Percentiles rank a stretch among this genome's conserved stretches.
phyloP scores from a whole-genome alignment of 1,140 invertebrate genomes.

The Mya arenaria region DNA sequence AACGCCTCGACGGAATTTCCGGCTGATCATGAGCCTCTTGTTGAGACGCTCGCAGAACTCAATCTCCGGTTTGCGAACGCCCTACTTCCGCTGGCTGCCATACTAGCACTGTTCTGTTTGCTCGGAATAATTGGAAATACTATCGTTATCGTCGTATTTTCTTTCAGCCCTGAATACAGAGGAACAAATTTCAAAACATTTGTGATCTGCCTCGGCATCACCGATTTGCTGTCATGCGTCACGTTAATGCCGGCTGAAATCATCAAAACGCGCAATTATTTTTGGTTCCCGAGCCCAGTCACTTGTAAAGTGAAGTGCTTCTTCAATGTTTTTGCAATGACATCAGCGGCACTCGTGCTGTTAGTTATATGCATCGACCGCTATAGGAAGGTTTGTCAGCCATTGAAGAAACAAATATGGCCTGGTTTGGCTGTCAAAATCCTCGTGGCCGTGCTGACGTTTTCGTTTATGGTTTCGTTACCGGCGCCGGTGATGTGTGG shows the following conservation, averaged over 20 bases:
- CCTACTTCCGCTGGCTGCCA: neutral
- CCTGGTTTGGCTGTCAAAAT: neutral
- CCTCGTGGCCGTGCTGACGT: neutral
- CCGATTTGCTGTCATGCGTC: slow-evolving; percentile 17
- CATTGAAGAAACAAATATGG: slow-evolving; percentile 34
- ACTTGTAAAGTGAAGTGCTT: slow-evolving; percentile 14
- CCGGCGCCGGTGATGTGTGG: slow-evolving; percentile 49
- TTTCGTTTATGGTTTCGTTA: slow-evolving; percentile 19
- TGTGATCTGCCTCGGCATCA: neutral
- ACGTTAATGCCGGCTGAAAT: slow-evolving; percentile 2
- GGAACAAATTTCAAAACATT: slow-evolving; percentile 14
- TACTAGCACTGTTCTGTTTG: neutral
- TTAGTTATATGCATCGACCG: slow-evolving; percentile 1
- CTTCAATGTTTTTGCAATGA: neutral
- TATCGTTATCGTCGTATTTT: neutral
- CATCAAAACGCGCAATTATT: neutral
- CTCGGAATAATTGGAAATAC: neutral
- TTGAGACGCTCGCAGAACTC: neutral
- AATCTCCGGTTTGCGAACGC: neutral
- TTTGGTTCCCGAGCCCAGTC: neutral
- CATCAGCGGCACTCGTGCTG: neutral
- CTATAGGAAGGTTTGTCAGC: slow-evolving; percentile 40
- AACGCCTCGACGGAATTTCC: too few relatives aligned
- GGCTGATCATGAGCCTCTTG: too few relatives aligned
- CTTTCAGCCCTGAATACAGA: neutral